These are phyloP conservation scores for Diaprepes abbreviatus DNA, from an alignment of 2,888 invertebrate genomes.

Conservation along the genomic window DNA sequence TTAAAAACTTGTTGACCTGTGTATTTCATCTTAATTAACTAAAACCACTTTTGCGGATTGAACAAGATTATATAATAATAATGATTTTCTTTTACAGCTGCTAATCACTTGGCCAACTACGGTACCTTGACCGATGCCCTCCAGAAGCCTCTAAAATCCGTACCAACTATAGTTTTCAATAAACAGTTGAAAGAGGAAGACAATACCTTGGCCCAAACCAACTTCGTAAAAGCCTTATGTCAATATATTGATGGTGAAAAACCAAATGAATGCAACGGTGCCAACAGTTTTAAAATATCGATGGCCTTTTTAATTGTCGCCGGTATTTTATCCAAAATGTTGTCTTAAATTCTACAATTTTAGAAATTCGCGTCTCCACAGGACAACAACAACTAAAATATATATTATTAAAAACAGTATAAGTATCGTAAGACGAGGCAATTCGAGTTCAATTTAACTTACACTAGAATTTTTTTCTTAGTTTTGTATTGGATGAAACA, in stretches of 20 bases:
- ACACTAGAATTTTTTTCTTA: too few species aligned
- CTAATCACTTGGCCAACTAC: slow-evolving; percentile 68
- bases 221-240: slow-evolving; percentile 74
- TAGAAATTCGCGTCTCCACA: too few species aligned
- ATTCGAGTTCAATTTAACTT: too few species aligned
- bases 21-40: too few species aligned
- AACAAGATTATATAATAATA: too few species aligned
- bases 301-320: slow-evolving; percentile 33
- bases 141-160: slow-evolving; percentile 72
- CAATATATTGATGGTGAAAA: slow-evolving; percentile 62
- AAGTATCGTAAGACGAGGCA: too few species aligned
- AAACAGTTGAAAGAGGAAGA: slow-evolving; percentile 73
- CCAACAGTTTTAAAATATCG: slow-evolving; percentile 29
- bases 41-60: too few species aligned
- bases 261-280: slow-evolving; percentile 59
- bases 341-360: slow-evolving; percentile 19
- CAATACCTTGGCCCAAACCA: slow-evolving; percentile 71
- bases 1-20: too few species aligned
- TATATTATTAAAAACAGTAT: too few species aligned
- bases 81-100: slow-evolving; percentile 53
- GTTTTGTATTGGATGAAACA: too few species aligned
- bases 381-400: too few species aligned
- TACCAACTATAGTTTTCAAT: slow-evolving; percentile 78
- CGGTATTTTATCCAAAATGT: slow-evolving; percentile 32
- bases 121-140: slow-evolving; percentile 73